Conservation (phyloP, 1,140 invertebrate species). For the Octopus bimaculoides region DNA sequence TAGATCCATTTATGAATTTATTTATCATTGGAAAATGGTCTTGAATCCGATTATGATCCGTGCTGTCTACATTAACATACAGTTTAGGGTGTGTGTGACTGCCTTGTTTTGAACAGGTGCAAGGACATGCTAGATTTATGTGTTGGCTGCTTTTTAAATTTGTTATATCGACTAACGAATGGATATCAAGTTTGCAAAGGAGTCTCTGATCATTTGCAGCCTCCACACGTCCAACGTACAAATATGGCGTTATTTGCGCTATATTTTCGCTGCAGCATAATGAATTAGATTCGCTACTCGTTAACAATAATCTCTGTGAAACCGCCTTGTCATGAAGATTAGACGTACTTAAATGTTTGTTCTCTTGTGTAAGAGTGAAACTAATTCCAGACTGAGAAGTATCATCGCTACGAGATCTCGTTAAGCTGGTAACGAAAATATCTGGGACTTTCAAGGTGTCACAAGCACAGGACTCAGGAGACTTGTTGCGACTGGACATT, state of each 20-base stretch:
- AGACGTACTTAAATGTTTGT: too few species aligned
- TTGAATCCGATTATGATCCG: slow-evolving; percentile 42
- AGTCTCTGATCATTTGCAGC: slow-evolving; percentile 44
- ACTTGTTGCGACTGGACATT: neutral
- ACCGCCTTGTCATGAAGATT: too few species aligned
- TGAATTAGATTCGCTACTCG: too few species aligned
- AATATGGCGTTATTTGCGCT: slow-evolving; percentile 39
- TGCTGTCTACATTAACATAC: slow-evolving; percentile 44
- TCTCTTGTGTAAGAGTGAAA: too few species aligned
- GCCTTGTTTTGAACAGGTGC: slow-evolving; percentile 37
- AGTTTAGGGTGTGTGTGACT: slow-evolving; percentile 45
- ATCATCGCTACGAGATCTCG: neutral
- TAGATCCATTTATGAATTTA: slow-evolving; percentile 47
- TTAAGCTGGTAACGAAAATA: slow-evolving; percentile 7
- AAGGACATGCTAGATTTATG: slow-evolving; percentile 43
- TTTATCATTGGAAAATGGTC: slow-evolving; percentile 49
- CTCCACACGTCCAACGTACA: slow-evolving; percentile 46
- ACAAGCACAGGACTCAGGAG: too few species aligned
- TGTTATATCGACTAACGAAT: slow-evolving; percentile 46
- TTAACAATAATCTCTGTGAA: too few species aligned
- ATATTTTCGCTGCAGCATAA: slow-evolving; percentile 22
- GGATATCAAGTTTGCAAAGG: slow-evolving; percentile 44
- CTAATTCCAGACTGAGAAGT: neutral
- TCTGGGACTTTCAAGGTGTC: neutral
- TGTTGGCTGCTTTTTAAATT: slow-evolving; percentile 34